These are phyloP conservation scores for Lepus oiostolus DNA, from an alignment of 2,797 vertebrate species.

Conservation along the genomic window DNA sequence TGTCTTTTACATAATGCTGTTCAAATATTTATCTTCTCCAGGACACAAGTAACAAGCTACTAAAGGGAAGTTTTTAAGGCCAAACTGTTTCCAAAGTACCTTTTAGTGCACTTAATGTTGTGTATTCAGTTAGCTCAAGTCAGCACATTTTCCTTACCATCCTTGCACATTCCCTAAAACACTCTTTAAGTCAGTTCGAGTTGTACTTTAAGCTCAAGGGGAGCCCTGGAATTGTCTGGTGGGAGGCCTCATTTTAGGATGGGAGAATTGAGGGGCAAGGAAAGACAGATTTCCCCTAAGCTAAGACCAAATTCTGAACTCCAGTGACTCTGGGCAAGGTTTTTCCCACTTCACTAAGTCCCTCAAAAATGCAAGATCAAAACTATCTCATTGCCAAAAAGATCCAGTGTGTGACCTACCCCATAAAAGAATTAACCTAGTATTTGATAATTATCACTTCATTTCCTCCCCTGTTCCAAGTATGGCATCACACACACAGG, in stretches of 20 bases:
- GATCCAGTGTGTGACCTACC: not conserved
- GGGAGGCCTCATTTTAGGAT: not conserved
- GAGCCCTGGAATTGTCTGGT: not conserved
- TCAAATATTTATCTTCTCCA: not conserved
- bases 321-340: not conserved
- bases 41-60: not conserved
- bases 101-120: not conserved
- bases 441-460: not conserved
- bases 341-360: not conserved
- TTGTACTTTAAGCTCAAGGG: not conserved
- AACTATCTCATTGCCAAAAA: not conserved
- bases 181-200: not conserved
- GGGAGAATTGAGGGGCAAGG: constrained; percentile 9
- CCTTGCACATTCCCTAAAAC: not conserved
- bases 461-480: not conserved
- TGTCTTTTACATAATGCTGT: not conserved
- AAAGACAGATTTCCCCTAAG: not conserved
- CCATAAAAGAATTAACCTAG: not conserved
- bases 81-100: not conserved
- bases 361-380: constrained; percentile 39
- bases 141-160: not conserved
- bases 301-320: not conserved
- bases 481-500: not conserved
- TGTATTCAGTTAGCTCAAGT: not conserved
- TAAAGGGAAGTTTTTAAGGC: constrained; percentile 6